Evolutionary conservation across 2,888 invertebrate genomes (phyloP).

Genomic region (Hirudinaria manillensis): DNA sequence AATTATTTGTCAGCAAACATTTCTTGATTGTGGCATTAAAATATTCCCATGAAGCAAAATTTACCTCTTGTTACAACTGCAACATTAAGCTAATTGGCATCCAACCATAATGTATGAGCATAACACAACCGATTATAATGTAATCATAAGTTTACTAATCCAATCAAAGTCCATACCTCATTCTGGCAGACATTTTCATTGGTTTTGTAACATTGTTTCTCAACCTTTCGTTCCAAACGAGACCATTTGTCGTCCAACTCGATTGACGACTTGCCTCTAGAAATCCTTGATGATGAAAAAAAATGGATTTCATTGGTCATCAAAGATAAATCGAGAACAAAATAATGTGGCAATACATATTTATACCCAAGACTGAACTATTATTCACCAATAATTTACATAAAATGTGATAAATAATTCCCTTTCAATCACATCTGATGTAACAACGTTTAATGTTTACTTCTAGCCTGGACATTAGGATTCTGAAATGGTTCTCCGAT

Average conservation of each 20-base stretch:
- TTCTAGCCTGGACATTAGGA: slow-evolving; percentile 46
- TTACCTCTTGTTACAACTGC: not conserved
- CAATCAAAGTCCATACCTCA: not conserved
- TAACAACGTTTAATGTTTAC: not conserved
- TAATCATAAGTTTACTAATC: not conserved
- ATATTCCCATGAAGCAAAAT: not conserved
- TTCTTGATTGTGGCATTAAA: not conserved
- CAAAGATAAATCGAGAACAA: not conserved
- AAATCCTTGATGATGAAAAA: not conserved
- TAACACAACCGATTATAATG: too few relatives aligned
- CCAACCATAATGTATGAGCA: too few relatives aligned
- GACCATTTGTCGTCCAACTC: slow-evolving; percentile 8
- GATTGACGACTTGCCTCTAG: not conserved
- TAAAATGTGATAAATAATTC: too few relatives aligned
- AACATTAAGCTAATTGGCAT: too few relatives aligned
- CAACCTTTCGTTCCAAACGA: not conserved
- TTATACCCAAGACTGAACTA: too few relatives aligned
- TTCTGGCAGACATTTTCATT: slow-evolving; percentile 4
- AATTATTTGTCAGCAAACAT: not conserved
- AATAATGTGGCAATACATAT: too few relatives aligned
- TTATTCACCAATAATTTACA: too few relatives aligned
- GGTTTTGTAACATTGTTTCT: not conserved
- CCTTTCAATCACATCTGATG: not conserved
- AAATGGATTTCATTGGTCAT: not conserved
- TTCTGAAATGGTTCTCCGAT: slow-evolving; percentile 51